Percentiles rank a stretch among this genome's conserved stretches.
phyloP scores from a whole-genome alignment of 2,113 vertebrate genomes.

The Thalassoma bifasciatum region DNA sequence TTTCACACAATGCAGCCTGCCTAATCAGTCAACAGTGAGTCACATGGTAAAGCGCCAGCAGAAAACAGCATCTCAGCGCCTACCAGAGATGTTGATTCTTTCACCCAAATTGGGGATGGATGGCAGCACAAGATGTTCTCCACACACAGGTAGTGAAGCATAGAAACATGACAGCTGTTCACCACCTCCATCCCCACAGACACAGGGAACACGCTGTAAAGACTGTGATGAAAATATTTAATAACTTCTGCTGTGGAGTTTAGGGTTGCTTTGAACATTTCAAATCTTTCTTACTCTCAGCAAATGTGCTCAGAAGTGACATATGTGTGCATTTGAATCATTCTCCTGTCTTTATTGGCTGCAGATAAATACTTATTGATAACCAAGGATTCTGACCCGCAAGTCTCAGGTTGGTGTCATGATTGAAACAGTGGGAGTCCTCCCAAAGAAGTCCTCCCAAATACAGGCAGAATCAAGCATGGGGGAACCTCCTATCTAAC shows the following conservation, averaged over 20 bases:
- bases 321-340: too few relatives aligned
- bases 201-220: neutral
- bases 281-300: neutral
- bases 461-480: neutral
- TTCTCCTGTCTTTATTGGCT: too few relatives aligned
- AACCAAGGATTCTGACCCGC: too few relatives aligned
- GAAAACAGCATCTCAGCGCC: conserved; percentile 10
- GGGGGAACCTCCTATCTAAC: neutral
- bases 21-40: conserved; percentile 11
- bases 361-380: too few relatives aligned
- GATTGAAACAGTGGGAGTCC: too few relatives aligned
- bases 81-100: conserved; percentile 6
- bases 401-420: too few relatives aligned
- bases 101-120: conserved; percentile 18
- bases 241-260: conserved; percentile 1
- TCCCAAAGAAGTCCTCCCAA: too few relatives aligned
- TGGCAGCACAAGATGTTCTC: conserved; percentile 23
- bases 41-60: conserved; percentile 10
- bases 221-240: conserved; percentile 5
- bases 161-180: conserved; percentile 32
- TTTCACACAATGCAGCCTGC: neutral
- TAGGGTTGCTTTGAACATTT: neutral
- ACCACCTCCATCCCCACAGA: conserved; percentile 4
- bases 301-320: too few relatives aligned
- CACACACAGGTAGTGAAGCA: conserved; percentile 7